Conservation (phyloP, 1,140 invertebrate genomes). For the Drosophila orosa region DNA sequence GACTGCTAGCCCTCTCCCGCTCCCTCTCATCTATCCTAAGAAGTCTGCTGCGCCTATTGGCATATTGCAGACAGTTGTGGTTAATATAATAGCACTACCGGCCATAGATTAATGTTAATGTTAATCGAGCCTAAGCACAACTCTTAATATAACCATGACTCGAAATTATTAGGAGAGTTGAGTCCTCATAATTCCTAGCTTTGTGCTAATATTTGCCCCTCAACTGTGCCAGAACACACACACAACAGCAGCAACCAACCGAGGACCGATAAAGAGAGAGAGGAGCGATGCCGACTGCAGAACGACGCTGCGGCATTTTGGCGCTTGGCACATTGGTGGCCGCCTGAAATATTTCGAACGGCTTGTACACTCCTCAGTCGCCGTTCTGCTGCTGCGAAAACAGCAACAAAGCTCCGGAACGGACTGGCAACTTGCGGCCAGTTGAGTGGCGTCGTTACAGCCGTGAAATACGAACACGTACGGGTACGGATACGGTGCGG, state of each 20-base stretch:
- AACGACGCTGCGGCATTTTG: constrained; percentile 76
- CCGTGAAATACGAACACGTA: constrained; percentile 37
- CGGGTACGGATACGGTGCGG: constrained; percentile 45
- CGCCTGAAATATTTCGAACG: constrained; percentile 59
- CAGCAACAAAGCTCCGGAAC: constrained; percentile 53
- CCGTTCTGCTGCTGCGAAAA: constrained; percentile 67
- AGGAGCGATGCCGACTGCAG: constrained; percentile 31
- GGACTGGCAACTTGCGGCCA: constrained; percentile 9
- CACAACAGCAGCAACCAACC: neutral
- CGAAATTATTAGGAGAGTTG: no score
- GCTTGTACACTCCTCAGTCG: constrained; percentile 58
- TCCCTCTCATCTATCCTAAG: neutral
- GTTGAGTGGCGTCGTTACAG: constrained; percentile 17
- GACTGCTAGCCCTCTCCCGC: constrained; percentile 36
- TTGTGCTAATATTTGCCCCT: neutral
- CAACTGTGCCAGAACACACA: constrained; percentile 22
- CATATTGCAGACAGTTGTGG: constrained; percentile 26
- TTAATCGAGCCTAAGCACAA: no score
- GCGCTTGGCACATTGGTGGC: constrained; percentile 63
- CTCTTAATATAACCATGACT: no score
- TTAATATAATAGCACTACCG: neutral
- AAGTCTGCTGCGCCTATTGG: constrained; percentile 64
- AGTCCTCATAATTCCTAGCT: no score
- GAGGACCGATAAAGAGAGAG: constrained; percentile 20
- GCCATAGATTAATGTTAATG: neutral